These are phyloP conservation scores for Thymelicus lineola DNA, from an alignment of 2,888 invertebrate genomes.

Conservation along the genomic window DNA sequence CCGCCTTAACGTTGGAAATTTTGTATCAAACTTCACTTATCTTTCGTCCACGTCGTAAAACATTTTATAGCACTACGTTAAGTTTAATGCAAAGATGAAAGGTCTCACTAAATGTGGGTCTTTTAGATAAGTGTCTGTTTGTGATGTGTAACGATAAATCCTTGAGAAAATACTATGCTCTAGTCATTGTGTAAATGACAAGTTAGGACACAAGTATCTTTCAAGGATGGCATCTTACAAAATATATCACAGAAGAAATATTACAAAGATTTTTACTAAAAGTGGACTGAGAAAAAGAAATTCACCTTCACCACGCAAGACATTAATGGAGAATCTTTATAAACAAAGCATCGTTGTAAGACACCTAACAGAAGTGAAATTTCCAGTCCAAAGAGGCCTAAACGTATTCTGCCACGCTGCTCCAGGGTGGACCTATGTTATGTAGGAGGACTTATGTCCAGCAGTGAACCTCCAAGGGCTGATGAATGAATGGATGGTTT, in stretches of 20 bases:
- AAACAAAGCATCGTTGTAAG: no score
- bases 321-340: no score
- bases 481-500: no score
- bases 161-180: background rate
- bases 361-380: no score
- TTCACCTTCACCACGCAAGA: no score
- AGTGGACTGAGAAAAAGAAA: no score
- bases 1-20: constrained; percentile 21
- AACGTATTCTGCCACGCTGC: no score
- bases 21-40: constrained; percentile 34
- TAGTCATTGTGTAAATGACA: background rate
- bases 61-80: constrained; percentile 21
- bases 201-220: background rate
- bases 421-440: no score
- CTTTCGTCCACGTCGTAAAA: constrained; percentile 24
- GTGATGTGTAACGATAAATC: background rate
- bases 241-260: background rate
- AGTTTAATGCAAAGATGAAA: constrained; percentile 7
- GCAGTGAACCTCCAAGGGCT: no score
- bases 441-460: no score
- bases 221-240: background rate
- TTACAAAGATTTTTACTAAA: no score
- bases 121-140: constrained; percentile 4
- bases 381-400: no score
- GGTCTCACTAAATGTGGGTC: constrained; percentile 3